Percentiles rank a stretch among this genome's conserved stretches.
phyloP scores from a whole-genome alignment of 2,888 invertebrate species.

The Diabrotica balteata region DNA sequence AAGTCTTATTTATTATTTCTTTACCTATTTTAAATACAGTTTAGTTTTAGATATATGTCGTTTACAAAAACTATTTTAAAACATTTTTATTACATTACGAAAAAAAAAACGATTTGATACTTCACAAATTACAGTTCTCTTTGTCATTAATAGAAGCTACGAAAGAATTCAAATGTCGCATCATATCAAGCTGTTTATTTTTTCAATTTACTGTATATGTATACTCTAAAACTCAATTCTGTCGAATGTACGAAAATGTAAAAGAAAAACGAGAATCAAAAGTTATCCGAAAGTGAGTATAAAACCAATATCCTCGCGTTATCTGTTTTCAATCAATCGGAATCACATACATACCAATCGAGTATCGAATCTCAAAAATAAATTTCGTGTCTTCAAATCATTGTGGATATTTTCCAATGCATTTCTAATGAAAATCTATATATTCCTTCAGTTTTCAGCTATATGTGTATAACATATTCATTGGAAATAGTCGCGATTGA shows the following conservation, averaged over 20 bases:
- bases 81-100: too few species aligned
- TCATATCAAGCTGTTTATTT: too few species aligned
- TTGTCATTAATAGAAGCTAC: too few species aligned
- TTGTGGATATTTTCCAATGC: slow-evolving; percentile 44
- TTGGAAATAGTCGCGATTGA: slow-evolving; percentile 3
- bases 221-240: slow-evolving; percentile 2
- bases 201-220: not conserved
- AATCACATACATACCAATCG: slow-evolving; percentile 50
- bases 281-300: slow-evolving; percentile 30
- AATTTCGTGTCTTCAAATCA: slow-evolving; percentile 42
- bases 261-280: slow-evolving; percentile 4
- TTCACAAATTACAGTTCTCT: too few species aligned
- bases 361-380: slow-evolving; percentile 42
- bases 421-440: slow-evolving; percentile 43
- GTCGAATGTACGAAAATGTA: slow-evolving; percentile 6
- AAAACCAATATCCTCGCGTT: slow-evolving; percentile 41
- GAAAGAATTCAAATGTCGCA: too few species aligned
- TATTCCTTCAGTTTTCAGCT: too few species aligned
- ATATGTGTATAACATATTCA: slow-evolving; percentile 4
- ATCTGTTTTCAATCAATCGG: slow-evolving; percentile 51
- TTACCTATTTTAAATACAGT: too few species aligned
- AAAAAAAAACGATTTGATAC: too few species aligned
- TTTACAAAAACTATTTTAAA: too few species aligned
- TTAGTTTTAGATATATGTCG: too few species aligned
- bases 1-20: too few species aligned